Conservation (phyloP, 1,140 invertebrate genomes). For the Bombus vancouverensis region DNA sequence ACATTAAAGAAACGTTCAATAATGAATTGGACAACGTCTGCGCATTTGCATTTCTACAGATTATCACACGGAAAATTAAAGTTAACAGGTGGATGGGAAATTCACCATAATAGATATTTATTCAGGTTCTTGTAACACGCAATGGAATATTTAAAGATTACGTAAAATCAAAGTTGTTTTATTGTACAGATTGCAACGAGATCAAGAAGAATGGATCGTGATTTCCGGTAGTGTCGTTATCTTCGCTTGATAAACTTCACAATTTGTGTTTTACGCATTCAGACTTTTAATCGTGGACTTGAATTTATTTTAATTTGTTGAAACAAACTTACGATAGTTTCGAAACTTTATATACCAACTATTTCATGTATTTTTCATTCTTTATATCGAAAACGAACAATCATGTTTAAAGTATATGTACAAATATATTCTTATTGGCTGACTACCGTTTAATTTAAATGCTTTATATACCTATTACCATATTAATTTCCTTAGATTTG, state of each 20-base stretch:
- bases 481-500: too few species aligned
- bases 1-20: neutral
- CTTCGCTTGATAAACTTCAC: neutral
- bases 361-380: too few species aligned
- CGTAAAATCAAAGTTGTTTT: constrained; percentile 18
- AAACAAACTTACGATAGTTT: neutral
- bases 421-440: too few species aligned
- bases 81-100: neutral
- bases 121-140: neutral
- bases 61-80: neutral
- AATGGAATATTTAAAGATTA: constrained; percentile 34
- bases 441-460: too few species aligned
- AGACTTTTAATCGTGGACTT: neutral
- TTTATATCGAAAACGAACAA: too few species aligned
- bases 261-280: neutral
- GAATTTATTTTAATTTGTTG: neutral
- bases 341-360: too few species aligned
- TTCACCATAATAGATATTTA: neutral
- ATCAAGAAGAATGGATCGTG: neutral
- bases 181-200: neutral
- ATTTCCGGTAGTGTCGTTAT: neutral
- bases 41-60: neutral
- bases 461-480: too few species aligned
- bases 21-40: neutral
- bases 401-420: too few species aligned